These are phyloP conservation scores for Apamea crenata DNA, from an alignment of 2,888 invertebrate genomes.

Conservation along the genomic window DNA sequence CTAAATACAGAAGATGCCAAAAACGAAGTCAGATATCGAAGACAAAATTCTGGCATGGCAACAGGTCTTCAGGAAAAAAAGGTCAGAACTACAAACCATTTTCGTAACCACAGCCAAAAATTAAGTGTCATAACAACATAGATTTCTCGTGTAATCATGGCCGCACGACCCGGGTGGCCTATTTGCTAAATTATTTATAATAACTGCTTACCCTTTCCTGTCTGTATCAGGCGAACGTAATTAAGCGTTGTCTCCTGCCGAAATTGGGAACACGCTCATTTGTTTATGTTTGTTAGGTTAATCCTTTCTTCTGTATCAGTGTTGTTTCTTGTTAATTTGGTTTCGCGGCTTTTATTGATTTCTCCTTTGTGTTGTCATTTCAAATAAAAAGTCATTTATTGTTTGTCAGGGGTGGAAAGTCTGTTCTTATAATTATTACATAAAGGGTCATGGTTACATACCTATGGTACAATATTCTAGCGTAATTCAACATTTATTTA, in stretches of 20 bases:
- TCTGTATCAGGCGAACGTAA: conserved; percentile 76
- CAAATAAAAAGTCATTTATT: not conserved
- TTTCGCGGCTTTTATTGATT: conserved; percentile 29
- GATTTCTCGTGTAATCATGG: conserved; percentile 65
- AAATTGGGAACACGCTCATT: conserved; percentile 70
- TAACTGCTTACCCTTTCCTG: conserved; percentile 76
- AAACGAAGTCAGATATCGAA: no score
- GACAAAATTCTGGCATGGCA: conserved; percentile 13
- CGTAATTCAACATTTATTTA: no score
- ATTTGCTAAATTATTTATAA: conserved; percentile 79
- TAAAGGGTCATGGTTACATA: no score
- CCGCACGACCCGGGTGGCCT: conserved; percentile 58
- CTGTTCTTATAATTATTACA: not conserved
- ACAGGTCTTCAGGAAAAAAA: conserved; percentile 40
- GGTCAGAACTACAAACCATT: conserved; percentile 35
- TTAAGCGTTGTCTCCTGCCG: conserved; percentile 76
- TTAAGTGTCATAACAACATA: conserved; percentile 52
- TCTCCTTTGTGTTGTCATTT: conserved; percentile 17
- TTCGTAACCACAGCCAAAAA: conserved; percentile 36
- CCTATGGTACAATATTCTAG: no score
- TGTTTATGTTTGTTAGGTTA: conserved; percentile 66
- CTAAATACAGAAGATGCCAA: not conserved
- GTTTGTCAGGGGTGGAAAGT: not conserved
- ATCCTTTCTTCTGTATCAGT: conserved; percentile 50
- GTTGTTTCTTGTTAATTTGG: conserved; percentile 44